Percentiles rank a stretch among this genome's conserved stretches.
Conservation (phyloP, 2,888 invertebrate genomes). For the Drosophila mettleri region DNA sequence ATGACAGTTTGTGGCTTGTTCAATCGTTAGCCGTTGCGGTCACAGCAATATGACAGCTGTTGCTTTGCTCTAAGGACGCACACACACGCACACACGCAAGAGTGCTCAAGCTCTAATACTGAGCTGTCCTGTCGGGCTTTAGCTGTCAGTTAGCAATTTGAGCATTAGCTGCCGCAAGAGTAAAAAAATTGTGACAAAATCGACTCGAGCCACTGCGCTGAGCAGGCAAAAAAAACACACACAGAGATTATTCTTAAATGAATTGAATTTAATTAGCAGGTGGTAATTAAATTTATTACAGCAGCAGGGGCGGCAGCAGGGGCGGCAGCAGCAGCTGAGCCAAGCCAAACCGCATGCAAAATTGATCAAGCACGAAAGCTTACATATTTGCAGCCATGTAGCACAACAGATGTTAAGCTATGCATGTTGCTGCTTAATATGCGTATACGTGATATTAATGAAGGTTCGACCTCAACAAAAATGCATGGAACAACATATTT, state of each 20-base stretch:
- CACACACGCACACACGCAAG: neutral
- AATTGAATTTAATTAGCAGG: constrained; percentile 57
- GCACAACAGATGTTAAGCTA: neutral
- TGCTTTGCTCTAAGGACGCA: constrained; percentile 2
- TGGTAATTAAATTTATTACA: constrained; percentile 29
- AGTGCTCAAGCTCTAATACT: constrained; percentile 1
- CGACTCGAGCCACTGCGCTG: too few species aligned
- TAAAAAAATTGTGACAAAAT: constrained; percentile 13
- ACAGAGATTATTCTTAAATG: neutral
- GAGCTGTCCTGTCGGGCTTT: constrained; percentile 19
- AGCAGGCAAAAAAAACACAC: too few species aligned
- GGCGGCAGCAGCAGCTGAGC: neutral
- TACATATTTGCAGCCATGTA: neutral
- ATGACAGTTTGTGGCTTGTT: constrained; percentile 36
- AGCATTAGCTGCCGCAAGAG: constrained; percentile 4
- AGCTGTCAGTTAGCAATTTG: constrained; percentile 14
- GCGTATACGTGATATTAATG: constrained; percentile 9
- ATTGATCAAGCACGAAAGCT: constrained; percentile 33
- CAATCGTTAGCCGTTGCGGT: constrained; percentile 28
- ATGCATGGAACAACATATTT: neutral
- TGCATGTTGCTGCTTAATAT: neutral
- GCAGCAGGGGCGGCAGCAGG: neutral
- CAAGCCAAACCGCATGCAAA: constrained; percentile 38
- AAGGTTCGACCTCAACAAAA: constrained; percentile 2
- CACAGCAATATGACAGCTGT: constrained; percentile 8